Evolutionary conservation across 2,113 vertebrate genomes (phyloP).

Genomic region (Psophia crepitans): DNA sequence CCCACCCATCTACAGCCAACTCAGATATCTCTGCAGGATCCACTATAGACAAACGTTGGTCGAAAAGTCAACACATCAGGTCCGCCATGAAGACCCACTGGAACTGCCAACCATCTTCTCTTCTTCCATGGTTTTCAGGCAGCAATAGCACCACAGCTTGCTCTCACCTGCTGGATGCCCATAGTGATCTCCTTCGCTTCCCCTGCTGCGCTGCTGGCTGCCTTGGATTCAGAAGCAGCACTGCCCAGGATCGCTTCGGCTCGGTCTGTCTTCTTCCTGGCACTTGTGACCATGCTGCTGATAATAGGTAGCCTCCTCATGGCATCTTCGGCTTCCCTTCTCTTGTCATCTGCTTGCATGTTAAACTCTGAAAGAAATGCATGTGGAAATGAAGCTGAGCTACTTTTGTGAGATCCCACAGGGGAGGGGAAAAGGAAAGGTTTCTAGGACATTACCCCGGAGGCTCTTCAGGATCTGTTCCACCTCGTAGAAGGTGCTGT

Average conservation of each 20-base stretch:
- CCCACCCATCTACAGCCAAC: background rate
- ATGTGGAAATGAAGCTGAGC: accelerated
- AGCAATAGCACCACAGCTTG: background rate
- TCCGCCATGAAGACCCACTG: background rate
- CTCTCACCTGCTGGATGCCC: constrained; percentile 79
- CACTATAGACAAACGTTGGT: background rate
- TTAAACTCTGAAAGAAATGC: constrained; percentile 78
- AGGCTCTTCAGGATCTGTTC: constrained; percentile 82
- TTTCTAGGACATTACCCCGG: constrained; percentile 72
- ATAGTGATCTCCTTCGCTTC: constrained; percentile 62
- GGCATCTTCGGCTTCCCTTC: constrained; percentile 76
- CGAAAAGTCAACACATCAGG: background rate
- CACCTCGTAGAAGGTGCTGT: constrained; percentile 78
- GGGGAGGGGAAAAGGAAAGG: background rate
- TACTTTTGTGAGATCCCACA: background rate
- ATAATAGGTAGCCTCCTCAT: constrained; percentile 81
- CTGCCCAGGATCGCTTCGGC: constrained; percentile 68
- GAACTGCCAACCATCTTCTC: background rate
- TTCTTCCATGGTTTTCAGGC: background rate
- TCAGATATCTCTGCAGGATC: background rate
- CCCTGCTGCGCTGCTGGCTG: constrained; percentile 5
- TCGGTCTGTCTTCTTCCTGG: constrained; percentile 65
- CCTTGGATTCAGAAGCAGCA: constrained; percentile 37
- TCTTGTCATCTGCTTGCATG: constrained; percentile 75
- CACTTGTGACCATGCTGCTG: constrained; percentile 74